phyloP scores from a whole-genome alignment of 1,140 invertebrate species.

The Tetragnatha versicolor region DNA sequence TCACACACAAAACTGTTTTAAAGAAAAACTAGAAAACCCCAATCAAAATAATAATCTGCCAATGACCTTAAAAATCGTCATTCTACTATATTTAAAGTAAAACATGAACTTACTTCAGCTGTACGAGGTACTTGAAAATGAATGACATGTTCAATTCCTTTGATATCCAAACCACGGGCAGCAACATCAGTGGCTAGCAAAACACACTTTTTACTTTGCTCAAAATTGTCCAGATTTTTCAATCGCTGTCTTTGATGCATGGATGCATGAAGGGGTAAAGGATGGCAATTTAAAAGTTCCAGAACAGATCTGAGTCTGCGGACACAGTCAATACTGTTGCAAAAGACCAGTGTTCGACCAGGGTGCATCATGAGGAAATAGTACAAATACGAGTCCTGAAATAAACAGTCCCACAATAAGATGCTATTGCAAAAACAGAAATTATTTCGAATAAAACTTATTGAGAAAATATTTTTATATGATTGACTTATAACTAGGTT shows the following conservation, averaged over 20 bases:
- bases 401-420: not conserved
- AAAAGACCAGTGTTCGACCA: constrained; percentile 94
- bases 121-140: constrained; percentile 97
- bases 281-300: constrained; percentile 76
- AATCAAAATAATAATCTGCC: no score
- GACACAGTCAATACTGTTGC: constrained; percentile 95
- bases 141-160: constrained; percentile 91
- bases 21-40: no score
- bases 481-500: no score
- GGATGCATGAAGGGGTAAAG: constrained; percentile 88
- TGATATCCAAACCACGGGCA: constrained; percentile 94
- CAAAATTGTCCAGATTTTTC: constrained; percentile 93
- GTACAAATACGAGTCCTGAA: constrained; percentile 86
- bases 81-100: not conserved
- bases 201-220: constrained; percentile 75
- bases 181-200: constrained; percentile 98
- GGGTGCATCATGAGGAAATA: constrained; percentile 86
- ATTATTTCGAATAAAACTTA: no score
- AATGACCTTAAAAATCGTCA: no score
- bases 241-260: constrained; percentile 95
- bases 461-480: no score
- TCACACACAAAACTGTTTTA: no score
- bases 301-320: constrained; percentile 83
- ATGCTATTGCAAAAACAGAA: no score
- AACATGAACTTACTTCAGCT: constrained; percentile 74